Evolutionary conservation across 1,140 invertebrate genomes (phyloP), one percentile per base, ranked within the genome.

Genomic region (Heliconius melpomene): DNA sequence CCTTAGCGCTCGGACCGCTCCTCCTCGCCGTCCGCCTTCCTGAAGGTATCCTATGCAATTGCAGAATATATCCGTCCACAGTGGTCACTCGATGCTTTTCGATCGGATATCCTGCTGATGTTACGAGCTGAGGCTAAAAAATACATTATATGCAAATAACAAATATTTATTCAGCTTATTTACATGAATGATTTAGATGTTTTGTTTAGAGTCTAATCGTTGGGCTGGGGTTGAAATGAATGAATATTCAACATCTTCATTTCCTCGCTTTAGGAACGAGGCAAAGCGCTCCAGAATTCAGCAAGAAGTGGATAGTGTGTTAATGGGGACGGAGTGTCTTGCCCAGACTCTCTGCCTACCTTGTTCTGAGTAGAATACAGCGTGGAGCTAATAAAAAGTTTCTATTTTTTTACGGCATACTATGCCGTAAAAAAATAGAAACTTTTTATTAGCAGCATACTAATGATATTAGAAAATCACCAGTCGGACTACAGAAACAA

Each of bases 21-120:
- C 93, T 86, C 36, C 91, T 86, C 0, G 86, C 83, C 1, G 80
- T 76, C 8, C 89, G 78, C 57, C 86, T 85, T 0, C 91, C 91
- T 0, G 91, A 88, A 2, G 96, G 95, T 66, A 97, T 96, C 83
- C 97, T 93, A 90, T 97, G 96, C 83, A 97, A 85, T 71, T 96
- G 95, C 18, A 98, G 90, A 40, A 97, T 94, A 91, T 97, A 98
- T 8, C 96, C 96, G 92, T 98, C 97, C 46, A 95, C 90, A 7
- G 97, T 97, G 78, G 94, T 95, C 23, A 96, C 95, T 1, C 95
- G 86, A 88, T 97, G 96, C 71, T 95, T 95, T 87, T 97, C 96
- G 5, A 95, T 91, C 2, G 95, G 94, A 86, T 97, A 97, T 40
- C 96, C 96, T 1, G 95, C 88, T 73, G 89, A 87, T 54, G 82